Conservation (phyloP, 1,140 invertebrate species). For the Macrobrachium nipponense region DNA sequence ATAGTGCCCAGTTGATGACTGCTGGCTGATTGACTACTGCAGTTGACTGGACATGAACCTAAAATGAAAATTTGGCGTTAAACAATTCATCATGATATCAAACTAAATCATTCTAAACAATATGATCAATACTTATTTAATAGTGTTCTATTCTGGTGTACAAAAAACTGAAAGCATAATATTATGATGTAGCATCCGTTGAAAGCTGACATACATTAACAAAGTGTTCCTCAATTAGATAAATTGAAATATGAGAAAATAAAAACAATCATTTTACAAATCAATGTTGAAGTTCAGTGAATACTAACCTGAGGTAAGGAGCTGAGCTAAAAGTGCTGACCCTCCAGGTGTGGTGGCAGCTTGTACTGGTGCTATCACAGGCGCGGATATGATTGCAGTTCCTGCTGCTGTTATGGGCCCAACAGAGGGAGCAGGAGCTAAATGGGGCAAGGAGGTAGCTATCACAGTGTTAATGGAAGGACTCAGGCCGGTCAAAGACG, state of each 20-base stretch:
- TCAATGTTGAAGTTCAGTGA: background rate
- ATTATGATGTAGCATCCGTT: no score
- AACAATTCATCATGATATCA: background rate
- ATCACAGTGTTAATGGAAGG: conserved; percentile 4
- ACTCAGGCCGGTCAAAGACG: conserved; percentile 20
- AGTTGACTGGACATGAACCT: conserved; percentile 27
- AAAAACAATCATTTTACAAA: background rate
- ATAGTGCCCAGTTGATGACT: conserved; percentile 7
- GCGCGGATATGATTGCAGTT: conserved; percentile 7
- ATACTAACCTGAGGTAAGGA: conserved; percentile 48
- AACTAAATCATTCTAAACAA: background rate
- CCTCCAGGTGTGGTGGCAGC: conserved; percentile 8
- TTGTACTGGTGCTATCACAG: conserved; percentile 34
- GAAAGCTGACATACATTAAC: no score
- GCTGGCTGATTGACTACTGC: conserved; percentile 13
- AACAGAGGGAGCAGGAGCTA: conserved; percentile 17
- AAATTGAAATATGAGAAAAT: background rate
- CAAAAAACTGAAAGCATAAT: no score
- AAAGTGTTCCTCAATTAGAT: no score
- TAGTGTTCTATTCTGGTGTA: no score
- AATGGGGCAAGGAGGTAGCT: conserved; percentile 17
- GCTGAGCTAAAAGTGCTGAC: conserved; percentile 51
- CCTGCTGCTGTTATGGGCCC: background rate
- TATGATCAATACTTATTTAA: no score
- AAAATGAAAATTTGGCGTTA: no score